Evolutionary conservation across 2,113 vertebrate genomes (phyloP).

Genomic region (Lampris incognitus): DNA sequence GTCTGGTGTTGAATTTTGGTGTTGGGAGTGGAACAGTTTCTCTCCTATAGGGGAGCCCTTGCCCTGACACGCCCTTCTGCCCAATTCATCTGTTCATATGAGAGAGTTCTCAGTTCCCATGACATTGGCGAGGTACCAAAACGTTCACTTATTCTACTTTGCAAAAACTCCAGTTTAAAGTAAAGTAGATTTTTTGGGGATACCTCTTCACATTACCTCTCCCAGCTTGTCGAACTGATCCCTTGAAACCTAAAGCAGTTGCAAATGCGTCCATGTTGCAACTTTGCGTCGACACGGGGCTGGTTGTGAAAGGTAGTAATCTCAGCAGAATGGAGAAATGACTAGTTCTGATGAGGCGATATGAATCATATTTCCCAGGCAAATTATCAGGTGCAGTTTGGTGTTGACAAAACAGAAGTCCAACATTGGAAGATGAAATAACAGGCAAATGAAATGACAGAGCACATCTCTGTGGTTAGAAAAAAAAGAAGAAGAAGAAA

Average conservation of each 20-base stretch:
- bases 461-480: too few relatives aligned
- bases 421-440: too few relatives aligned
- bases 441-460: too few relatives aligned
- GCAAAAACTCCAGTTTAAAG: too few relatives aligned
- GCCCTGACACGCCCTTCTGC: conserved; percentile 52
- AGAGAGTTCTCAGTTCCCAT: conserved; percentile 1
- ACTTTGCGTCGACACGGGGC: neutral
- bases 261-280: neutral
- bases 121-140: conserved; percentile 15
- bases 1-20: neutral
- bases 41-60: neutral
- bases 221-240: conserved; percentile 10
- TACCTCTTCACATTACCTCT: neutral
- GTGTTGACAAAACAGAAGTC: neutral
- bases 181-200: too few relatives aligned
- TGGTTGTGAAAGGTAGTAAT: neutral
- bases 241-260: neutral
- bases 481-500: too few relatives aligned
- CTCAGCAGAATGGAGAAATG: neutral
- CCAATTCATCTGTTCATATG: neutral
- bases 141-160: neutral
- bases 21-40: neutral
- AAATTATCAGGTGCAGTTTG: neutral
- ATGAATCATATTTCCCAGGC: neutral
- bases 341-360: neutral